Conservation (phyloP, 2,113 vertebrate genomes). For the Mellivora capensis region DNA sequence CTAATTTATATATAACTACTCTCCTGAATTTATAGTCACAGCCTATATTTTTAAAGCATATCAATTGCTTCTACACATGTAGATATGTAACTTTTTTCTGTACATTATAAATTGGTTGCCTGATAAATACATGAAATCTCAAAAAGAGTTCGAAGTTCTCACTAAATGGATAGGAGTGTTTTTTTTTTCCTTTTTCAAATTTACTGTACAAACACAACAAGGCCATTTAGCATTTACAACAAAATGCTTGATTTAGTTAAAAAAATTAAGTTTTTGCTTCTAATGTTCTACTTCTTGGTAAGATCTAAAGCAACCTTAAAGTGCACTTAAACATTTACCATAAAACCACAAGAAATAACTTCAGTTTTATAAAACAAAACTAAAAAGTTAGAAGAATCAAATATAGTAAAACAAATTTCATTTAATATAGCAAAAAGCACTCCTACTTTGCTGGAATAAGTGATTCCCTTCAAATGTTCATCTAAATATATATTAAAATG, state of each 20-base stretch:
- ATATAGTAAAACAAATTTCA: not conserved
- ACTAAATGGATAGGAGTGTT: not conserved
- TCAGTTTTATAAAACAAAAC: slow-evolving; percentile 5
- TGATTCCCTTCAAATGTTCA: not conserved
- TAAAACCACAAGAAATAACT: not conserved
- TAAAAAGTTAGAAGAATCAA: not conserved
- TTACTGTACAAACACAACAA: slow-evolving; percentile 48
- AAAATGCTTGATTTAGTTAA: slow-evolving; percentile 47
- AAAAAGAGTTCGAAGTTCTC: not conserved
- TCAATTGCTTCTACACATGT: not conserved
- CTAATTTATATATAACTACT: not conserved
- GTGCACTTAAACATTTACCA: not conserved
- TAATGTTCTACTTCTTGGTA: not conserved
- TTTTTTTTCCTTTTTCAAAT: not conserved
- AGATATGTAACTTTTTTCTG: not conserved
- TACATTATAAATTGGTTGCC: not conserved
- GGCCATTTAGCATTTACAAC: slow-evolving; percentile 4
- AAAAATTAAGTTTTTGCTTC: slow-evolving; percentile 42
- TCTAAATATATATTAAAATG: not conserved
- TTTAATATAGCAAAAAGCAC: not conserved
- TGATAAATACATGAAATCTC: not conserved
- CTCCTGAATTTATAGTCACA: not conserved
- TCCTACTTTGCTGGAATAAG: not conserved
- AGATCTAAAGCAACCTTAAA: not conserved
- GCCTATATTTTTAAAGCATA: not conserved